Evolutionary conservation across 2,797 vertebrate species (phyloP).

Genomic region (Gymnocypris eckloni): DNA sequence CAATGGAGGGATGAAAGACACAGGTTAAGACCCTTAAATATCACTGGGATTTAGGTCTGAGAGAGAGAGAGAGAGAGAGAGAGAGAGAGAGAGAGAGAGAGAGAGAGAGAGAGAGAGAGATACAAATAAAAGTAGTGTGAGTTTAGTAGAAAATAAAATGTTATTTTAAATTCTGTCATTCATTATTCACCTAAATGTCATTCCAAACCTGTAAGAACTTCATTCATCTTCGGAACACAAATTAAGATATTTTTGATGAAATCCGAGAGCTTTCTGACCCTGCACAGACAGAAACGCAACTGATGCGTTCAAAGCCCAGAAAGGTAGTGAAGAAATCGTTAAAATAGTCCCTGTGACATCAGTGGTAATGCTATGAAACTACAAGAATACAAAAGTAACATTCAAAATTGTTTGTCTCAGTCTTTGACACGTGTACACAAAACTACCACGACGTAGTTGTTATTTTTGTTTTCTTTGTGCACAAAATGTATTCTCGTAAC

Average conservation of each 20-base stretch:
- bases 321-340: neutral
- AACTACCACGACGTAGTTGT: neutral
- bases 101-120: slow-evolving; percentile 53
- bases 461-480: neutral
- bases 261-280: neutral
- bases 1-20: slow-evolving; percentile 77
- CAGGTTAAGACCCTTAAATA: slow-evolving; percentile 80
- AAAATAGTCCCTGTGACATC: neutral
- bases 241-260: neutral
- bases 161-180: neutral
- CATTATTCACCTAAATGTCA: neutral
- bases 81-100: slow-evolving; percentile 59
- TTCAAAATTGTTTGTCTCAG: neutral
- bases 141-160: slow-evolving; percentile 19
- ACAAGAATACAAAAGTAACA: neutral
- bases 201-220: neutral
- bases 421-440: neutral
- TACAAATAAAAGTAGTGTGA: neutral
- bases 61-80: slow-evolving; percentile 59
- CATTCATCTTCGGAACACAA: neutral
- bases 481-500: neutral
- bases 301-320: neutral
- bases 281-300: neutral
- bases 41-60: slow-evolving; percentile 80
- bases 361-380: neutral